Base-by-base conservation (phyloP, 2,888 invertebrate genomes). In the Julus scandinavius region DNA sequence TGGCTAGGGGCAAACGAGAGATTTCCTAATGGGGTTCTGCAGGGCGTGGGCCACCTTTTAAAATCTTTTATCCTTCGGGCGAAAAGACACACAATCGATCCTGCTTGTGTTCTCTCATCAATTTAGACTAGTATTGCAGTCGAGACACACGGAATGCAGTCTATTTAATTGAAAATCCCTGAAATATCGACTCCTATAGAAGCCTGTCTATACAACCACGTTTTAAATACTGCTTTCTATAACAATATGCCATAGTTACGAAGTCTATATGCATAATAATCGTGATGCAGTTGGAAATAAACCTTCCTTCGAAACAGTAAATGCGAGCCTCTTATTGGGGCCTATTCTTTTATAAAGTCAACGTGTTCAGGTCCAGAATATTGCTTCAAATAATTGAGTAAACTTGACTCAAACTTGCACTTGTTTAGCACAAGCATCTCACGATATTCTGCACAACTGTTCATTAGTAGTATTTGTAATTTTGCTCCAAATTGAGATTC, bases 1-100 rank as follows among this genome's bases (percentile, higher is more conserved):
- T 72, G 72, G 72, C 72, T 29, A 9, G 7, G 72, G 72, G 72
- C 72, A 4, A 7, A n/a, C 29, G 7, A n/a, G 29, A 2, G 72
- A 29, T 29, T 29, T 72, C 29, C 29, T 29, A 72, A 72, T 72
- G 72, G 72, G 72, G 72, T 72, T 72, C 72, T 72, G 72, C 72
- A 29, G 72, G 72, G 72, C 72, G 72, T 72, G 72, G 72, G 11
- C 72, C 72, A 72, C 29, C 72, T 72, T 72, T 72, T 72, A 72
- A 72, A 72, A 72, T 72, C 72, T 72, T 9, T 45, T 9, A 11
- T 11, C 29, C 72, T 72, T 72, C 11, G 11, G 72, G 72, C 72
- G 2, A 72, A 72, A 72, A 72, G 72, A 72, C 72, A 5, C 7
- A 72, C 29, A 29, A 72, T 72, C 72, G 72, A 72, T 72, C 29